phyloP scores from a whole-genome alignment of 2,888 invertebrate genomes.

The Callyntrura sp. region DNA sequence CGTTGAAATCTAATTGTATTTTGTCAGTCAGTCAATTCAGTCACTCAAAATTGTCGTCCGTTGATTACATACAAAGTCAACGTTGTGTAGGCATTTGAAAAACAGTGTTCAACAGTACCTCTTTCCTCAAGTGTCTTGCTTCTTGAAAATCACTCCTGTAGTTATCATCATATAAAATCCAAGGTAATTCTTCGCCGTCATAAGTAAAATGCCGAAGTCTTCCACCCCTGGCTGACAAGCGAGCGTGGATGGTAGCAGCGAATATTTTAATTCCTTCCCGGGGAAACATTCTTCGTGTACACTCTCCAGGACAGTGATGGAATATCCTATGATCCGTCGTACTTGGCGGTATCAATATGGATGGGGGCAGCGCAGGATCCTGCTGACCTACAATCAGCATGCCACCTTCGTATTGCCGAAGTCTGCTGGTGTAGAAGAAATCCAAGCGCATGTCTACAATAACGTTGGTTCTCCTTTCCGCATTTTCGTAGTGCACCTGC shows the following conservation, averaged over 20 bases:
- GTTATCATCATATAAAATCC: slow-evolving; percentile 88
- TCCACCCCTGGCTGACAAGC: slow-evolving; percentile 87
- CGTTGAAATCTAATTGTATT: too few relatives aligned
- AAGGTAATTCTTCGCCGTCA: slow-evolving; percentile 91
- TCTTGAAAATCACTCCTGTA: too few relatives aligned
- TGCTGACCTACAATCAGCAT: not conserved
- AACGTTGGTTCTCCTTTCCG: too few relatives aligned
- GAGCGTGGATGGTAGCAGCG: not conserved
- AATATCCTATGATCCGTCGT: not conserved
- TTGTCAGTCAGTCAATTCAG: too few relatives aligned
- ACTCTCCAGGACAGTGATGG: not conserved
- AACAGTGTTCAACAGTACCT: too few relatives aligned
- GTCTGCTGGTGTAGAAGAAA: not conserved
- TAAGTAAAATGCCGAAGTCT: slow-evolving; percentile 91
- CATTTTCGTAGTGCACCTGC: slow-evolving; percentile 65
- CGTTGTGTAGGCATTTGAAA: too few relatives aligned
- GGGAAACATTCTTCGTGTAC: not conserved
- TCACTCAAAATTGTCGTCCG: too few relatives aligned
- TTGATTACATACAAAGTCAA: too few relatives aligned
- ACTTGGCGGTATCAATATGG: not conserved
- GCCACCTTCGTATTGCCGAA: not conserved
- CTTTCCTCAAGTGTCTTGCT: too few relatives aligned
- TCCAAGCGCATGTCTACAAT: too few relatives aligned
- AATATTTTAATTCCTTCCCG: not conserved
- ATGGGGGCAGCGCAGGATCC: not conserved